Evolutionary conservation across 1,140 invertebrate species (phyloP), one percentile per base, ranked within the genome.

Genomic region (Carposina sasakii): DNA sequence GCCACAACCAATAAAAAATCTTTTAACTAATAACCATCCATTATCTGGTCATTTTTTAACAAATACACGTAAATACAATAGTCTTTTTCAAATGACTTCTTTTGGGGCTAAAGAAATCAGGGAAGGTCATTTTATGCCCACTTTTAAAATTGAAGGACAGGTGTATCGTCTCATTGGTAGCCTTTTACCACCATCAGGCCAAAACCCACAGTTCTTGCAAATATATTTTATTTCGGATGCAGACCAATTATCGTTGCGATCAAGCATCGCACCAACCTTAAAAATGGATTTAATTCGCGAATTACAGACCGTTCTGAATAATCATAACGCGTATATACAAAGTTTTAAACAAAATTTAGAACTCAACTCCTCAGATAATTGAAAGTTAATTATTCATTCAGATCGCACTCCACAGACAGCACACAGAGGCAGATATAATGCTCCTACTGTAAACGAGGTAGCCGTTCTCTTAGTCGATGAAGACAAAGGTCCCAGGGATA

Each of bases 401-500:
- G 71, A 81, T 31, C 62, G 63, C 53, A 53, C 53, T 41, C 78
- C 72, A 17, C 53, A 53, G 45, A 63, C 57, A 42, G 56, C 56
- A 62, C 76, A 84, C 54, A 12, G 22, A 24, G 54, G 71, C 19
- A 56, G 60, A 51, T 74, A 63, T 41, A 84, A 81, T 53, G 59
- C 61, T 34, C 77, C 76, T 31, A 36, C 55, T 24, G 43, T 62
- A 39, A 63, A 73, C 48, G 72, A 79, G 34, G 62, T 71, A 17
- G 71, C 71, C 20, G 58, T 78, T 47, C 52, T 78, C 34, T 56
- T 79, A 28, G 56, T 68, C 13, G 72, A 76, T 22, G 52, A 68
- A 51, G 57, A 67, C 9, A 60, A 63, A 55, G 58, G 66, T n/a
- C 54, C 51, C 34, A 51, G 60, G 19, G 58, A 74, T 61, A 73